Percentiles rank a stretch among this genome's conserved stretches.
These are phyloP conservation scores for Syrmaticus mikado DNA, from an alignment of 2,113 vertebrate species.

Conservation along the genomic window DNA sequence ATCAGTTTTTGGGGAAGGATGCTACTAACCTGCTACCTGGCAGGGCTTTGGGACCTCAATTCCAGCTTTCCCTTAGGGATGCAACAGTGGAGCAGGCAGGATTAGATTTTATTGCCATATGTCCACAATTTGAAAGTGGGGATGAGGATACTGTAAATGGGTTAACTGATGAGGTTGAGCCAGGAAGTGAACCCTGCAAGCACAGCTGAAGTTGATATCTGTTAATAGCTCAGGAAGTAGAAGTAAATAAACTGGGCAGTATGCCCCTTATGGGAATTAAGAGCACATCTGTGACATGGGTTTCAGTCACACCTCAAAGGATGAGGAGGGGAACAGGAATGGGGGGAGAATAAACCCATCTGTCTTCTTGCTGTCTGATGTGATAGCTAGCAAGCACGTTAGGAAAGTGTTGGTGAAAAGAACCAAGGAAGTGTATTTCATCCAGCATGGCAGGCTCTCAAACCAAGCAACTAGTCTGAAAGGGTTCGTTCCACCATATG, in stretches of 20 bases:
- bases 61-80: background rate
- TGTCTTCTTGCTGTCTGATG: slow-evolving; percentile 7
- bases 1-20: background rate
- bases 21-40: background rate
- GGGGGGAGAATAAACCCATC: background rate
- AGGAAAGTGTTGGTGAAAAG: background rate
- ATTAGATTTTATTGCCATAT: background rate
- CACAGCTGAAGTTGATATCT: background rate
- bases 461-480: background rate
- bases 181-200: accelerated
- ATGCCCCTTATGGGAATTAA: background rate
- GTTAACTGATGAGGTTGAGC: background rate
- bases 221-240: background rate
- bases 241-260: background rate
- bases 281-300: slow-evolving; percentile 7
- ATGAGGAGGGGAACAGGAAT: slow-evolving; percentile 2
- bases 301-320: slow-evolving; percentile 29
- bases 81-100: background rate
- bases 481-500: background rate
- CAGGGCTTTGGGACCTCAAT: background rate
- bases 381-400: background rate
- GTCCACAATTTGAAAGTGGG: background rate
- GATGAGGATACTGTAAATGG: background rate
- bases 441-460: background rate
- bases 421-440: background rate